Percentiles rank a stretch among this genome's conserved stretches.
These are phyloP conservation scores for Drosophila ambigua DNA, from an alignment of 1,140 invertebrate genomes.

Conservation along the genomic window DNA sequence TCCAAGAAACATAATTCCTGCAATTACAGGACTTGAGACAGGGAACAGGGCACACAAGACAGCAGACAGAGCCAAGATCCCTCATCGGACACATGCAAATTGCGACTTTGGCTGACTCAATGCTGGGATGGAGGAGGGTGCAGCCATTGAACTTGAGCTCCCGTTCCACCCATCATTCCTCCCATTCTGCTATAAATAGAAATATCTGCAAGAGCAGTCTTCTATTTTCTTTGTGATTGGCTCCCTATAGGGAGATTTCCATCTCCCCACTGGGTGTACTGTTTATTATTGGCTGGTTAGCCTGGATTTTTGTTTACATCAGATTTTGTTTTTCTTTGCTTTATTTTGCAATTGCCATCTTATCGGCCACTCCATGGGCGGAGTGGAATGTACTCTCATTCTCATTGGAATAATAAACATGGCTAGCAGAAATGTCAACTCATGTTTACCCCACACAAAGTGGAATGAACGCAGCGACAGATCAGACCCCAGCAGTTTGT, in stretches of 20 bases:
- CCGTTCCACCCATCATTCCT: constrained; percentile 24
- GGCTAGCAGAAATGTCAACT: constrained; percentile 52
- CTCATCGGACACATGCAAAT: constrained; percentile 27
- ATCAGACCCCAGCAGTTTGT: constrained; percentile 47
- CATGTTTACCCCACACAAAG: constrained; percentile 43
- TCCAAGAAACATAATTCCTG: constrained; percentile 43
- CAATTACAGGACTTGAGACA: constrained; percentile 36
- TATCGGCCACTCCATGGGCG: constrained; percentile 58
- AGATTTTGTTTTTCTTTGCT: constrained; percentile 23
- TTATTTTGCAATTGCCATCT: constrained; percentile 26
- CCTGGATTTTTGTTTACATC: constrained; percentile 30
- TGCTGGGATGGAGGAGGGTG: background rate
- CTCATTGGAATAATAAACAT: constrained; percentile 45
- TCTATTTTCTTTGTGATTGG: constrained; percentile 35
- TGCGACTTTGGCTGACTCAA: constrained; percentile 5
- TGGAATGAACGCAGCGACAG: constrained; percentile 29
- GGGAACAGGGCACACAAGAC: background rate
- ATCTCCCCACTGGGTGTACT: background rate
- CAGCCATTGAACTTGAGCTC: constrained; percentile 40
- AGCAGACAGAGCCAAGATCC: background rate
- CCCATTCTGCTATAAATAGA: constrained; percentile 42
- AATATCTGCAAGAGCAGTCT: constrained; percentile 19
- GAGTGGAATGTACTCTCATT: constrained; percentile 22
- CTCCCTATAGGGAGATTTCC: constrained; percentile 8
- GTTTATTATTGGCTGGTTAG: constrained; percentile 42